Percentiles rank a stretch among this genome's conserved stretches.
phyloP scores from a whole-genome alignment of 2,797 vertebrate species.

The Propithecus perrieri region DNA sequence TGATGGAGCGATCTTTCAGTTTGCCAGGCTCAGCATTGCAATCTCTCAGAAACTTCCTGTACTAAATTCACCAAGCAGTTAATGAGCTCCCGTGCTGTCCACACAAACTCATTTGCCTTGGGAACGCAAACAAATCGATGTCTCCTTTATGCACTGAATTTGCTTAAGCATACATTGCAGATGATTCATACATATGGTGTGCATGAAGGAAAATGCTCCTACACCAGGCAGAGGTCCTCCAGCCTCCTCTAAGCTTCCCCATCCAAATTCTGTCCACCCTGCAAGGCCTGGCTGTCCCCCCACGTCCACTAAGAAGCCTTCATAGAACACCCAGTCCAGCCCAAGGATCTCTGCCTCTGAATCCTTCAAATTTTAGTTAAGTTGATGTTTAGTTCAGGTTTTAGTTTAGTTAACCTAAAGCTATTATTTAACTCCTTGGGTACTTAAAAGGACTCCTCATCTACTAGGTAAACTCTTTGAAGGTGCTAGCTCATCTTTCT shows the following conservation, averaged over 20 bases:
- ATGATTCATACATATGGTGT: background rate
- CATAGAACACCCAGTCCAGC: background rate
- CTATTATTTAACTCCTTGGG: background rate
- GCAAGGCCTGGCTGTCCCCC: background rate
- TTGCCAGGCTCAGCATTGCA: constrained; percentile 33
- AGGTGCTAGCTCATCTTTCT: background rate
- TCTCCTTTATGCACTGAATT: constrained; percentile 39
- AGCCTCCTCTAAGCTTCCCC: background rate
- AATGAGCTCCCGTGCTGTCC: constrained; percentile 52
- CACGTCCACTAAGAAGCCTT: background rate
- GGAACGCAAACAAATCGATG: constrained; percentile 72
- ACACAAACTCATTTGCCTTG: constrained; percentile 70
- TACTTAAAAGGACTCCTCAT: background rate
- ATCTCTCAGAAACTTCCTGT: constrained; percentile 57
- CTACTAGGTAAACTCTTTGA: background rate
- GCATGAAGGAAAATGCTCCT: background rate
- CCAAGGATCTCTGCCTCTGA: background rate
- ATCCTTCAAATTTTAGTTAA: background rate
- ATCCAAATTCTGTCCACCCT: background rate
- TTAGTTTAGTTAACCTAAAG: background rate
- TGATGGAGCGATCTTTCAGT: constrained; percentile 38
- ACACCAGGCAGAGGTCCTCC: background rate
- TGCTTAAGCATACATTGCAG: constrained; percentile 27
- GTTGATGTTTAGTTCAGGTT: background rate
- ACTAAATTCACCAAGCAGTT: constrained; percentile 57